These are phyloP conservation scores for Orthosia incerta DNA, from an alignment of 2,888 invertebrate genomes.

Conservation along the genomic window DNA sequence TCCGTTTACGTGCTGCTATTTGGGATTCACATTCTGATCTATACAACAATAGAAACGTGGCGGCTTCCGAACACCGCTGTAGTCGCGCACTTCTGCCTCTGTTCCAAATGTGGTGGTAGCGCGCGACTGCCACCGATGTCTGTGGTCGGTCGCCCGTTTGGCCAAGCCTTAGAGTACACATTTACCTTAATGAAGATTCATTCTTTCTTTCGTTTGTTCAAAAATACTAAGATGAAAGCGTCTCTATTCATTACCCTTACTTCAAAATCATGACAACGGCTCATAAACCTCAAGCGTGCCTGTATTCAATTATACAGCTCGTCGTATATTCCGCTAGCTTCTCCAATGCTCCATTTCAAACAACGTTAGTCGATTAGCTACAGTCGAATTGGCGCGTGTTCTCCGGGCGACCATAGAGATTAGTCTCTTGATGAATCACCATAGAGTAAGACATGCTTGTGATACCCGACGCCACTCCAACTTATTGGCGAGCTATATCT, in stretches of 20 bases:
- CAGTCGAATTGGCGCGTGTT: conserved; percentile 60
- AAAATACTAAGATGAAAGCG: background rate
- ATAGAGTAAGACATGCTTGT: conserved; percentile 47
- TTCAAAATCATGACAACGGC: conserved; percentile 21
- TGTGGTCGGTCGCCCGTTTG: too few relatives aligned
- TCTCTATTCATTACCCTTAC: conserved; percentile 1
- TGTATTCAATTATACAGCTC: conserved; percentile 39
- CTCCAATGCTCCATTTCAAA: conserved; percentile 46
- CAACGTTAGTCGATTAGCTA: conserved; percentile 49
- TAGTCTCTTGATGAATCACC: conserved; percentile 58
- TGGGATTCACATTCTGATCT: too few relatives aligned
- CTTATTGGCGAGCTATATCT: conserved; percentile 25
- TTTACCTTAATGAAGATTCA: background rate
- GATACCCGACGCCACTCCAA: conserved; percentile 45
- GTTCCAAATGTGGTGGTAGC: too few relatives aligned
- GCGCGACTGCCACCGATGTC: too few relatives aligned
- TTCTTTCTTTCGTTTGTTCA: background rate
- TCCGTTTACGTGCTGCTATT: too few relatives aligned
- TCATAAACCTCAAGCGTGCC: conserved; percentile 28
- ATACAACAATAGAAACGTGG: too few relatives aligned
- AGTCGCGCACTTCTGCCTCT: too few relatives aligned
- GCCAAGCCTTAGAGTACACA: background rate
- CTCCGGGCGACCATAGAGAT: conserved; percentile 48
- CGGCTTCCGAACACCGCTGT: too few relatives aligned
- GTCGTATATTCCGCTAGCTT: conserved; percentile 28